Conservation (phyloP, 2,113 vertebrate genomes). For the Fregetta grallaria region DNA sequence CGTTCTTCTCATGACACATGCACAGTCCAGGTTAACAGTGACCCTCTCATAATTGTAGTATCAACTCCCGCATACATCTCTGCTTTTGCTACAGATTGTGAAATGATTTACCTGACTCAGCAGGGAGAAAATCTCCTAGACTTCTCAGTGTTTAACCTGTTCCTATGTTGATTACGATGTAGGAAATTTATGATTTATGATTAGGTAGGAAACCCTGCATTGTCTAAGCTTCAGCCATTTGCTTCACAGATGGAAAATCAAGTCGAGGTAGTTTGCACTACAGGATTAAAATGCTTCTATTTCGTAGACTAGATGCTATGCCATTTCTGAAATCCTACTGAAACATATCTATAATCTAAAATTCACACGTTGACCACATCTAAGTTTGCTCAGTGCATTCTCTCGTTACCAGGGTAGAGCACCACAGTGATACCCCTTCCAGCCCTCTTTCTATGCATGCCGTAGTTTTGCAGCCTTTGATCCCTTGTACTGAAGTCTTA, state of each 20-base stretch:
- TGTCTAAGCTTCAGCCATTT: neutral
- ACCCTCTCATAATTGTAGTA: neutral
- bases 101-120: neutral
- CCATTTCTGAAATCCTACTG: neutral
- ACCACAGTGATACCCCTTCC: neutral
- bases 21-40: neutral
- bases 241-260: neutral
- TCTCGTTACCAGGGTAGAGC: neutral
- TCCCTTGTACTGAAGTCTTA: accelerated
- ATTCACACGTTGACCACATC: neutral
- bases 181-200: too few species aligned
- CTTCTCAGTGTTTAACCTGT: neutral
- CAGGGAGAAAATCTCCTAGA: neutral
- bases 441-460: neutral
- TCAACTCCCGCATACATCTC: neutral
- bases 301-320: neutral
- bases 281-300: neutral
- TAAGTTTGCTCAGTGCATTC: neutral
- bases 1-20: neutral
- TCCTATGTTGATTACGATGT: neutral
- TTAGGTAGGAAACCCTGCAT: neutral
- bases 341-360: neutral
- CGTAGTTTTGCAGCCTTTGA: neutral
- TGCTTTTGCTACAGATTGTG: neutral
- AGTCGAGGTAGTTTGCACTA: neutral